Conservation (phyloP, 2,888 invertebrate genomes). For the Caenorhabditis sp. region DNA sequence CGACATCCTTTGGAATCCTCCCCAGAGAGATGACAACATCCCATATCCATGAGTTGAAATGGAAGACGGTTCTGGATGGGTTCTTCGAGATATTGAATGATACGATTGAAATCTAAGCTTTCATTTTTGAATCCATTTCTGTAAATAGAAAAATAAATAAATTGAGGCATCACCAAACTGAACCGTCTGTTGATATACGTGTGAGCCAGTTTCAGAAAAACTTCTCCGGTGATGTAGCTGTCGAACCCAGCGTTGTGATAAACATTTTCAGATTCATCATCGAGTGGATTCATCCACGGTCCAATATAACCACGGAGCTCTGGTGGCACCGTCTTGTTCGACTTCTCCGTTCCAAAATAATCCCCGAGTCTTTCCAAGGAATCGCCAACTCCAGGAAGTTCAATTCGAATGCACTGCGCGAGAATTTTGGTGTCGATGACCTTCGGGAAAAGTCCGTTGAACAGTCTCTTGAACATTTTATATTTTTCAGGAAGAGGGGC, state of each 20-base stretch:
- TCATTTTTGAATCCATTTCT: slow-evolving; percentile 30
- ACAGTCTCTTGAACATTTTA: slow-evolving; percentile 39
- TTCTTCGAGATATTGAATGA: slow-evolving; percentile 30
- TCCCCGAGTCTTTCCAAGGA: slow-evolving; percentile 47
- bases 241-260: slow-evolving; percentile 62
- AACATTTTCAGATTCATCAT: slow-evolving; percentile 25
- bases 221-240: slow-evolving; percentile 50
- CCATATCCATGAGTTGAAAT: slow-evolving; percentile 50
- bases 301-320: slow-evolving; percentile 38
- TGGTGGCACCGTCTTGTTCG: slow-evolving; percentile 48
- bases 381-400: slow-evolving; percentile 30
- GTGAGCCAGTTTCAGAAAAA: slow-evolving; percentile 60
- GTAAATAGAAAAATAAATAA: too few relatives aligned
- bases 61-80: slow-evolving; percentile 45
- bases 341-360: slow-evolving; percentile 37
- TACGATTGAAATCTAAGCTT: slow-evolving; percentile 28
- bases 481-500: slow-evolving; percentile 39
- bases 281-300: slow-evolving; percentile 38
- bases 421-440: slow-evolving; percentile 53
- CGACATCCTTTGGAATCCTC: slow-evolving; percentile 41
- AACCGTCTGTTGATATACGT: slow-evolving; percentile 36
- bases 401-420: slow-evolving; percentile 28
- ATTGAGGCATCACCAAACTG: too few relatives aligned
- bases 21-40: slow-evolving; percentile 36
- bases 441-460: slow-evolving; percentile 31